A percentile compares a stretch with the other conserved stretches of the same genome.
phyloP scores from a whole-genome alignment of 2,113 vertebrate species.

The Cettia cetti region DNA sequence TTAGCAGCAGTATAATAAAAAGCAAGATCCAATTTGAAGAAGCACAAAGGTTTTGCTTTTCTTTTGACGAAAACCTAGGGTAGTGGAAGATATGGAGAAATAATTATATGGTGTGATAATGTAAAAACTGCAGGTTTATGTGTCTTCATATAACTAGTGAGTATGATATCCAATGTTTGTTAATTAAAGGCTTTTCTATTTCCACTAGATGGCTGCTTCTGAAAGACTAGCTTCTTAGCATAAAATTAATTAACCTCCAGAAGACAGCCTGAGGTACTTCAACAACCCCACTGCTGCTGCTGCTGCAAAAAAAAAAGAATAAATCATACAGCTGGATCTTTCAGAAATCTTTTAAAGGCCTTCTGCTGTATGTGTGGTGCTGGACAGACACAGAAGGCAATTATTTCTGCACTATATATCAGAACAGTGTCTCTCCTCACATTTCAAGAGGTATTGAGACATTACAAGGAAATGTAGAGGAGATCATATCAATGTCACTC shows the following conservation, averaged over 20 bases:
- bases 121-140: not conserved
- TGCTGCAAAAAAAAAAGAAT: not conserved
- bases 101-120: constrained; percentile 5
- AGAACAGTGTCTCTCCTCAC: not conserved
- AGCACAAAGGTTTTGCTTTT: not conserved
- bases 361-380: not conserved
- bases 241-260: constrained; percentile 62
- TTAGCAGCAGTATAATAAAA: constrained; percentile 7
- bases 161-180: constrained; percentile 5
- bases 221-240: constrained; percentile 35
- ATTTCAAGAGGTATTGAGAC: not conserved
- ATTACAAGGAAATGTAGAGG: not conserved
- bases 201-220: constrained; percentile 25
- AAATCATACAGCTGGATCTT: not conserved
- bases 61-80: not conserved
- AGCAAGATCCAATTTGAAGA: not conserved
- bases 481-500: not conserved
- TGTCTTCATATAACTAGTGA: not conserved
- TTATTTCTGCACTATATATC: constrained; percentile 6
- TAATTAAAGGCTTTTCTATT: constrained; percentile 47
- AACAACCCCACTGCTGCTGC: not conserved
- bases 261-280: not conserved
- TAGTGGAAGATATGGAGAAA: not conserved
- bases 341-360: not conserved
- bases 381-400: not conserved